Percentiles rank a stretch among this genome's conserved stretches.
Evolutionary conservation across 1,140 invertebrate species (phyloP).

Genomic region (Lepidotrigona ventralis): DNA sequence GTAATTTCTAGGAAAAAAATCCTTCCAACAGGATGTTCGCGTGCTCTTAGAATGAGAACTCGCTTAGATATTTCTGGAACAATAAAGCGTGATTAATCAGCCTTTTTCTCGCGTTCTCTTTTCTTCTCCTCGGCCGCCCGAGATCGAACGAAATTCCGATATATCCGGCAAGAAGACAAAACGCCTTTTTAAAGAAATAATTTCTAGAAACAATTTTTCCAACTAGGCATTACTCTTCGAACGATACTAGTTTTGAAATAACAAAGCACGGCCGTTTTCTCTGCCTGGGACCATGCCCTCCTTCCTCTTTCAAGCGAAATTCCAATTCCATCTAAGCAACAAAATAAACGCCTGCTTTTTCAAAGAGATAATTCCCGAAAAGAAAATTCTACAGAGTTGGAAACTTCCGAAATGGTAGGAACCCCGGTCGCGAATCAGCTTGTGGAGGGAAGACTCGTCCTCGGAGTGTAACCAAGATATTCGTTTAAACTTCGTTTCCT

Average conservation of each 20-base stretch:
- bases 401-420: background rate
- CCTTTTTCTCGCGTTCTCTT: background rate
- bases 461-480: slow-evolving; percentile 10
- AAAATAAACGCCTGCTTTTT: no score
- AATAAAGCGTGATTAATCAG: background rate
- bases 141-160: background rate
- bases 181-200: background rate
- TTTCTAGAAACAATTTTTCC: background rate
- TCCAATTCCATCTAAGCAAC: no score
- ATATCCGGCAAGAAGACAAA: background rate
- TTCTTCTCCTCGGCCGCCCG: no score
- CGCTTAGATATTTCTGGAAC: slow-evolving; percentile 18
- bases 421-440: background rate
- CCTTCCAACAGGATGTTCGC: slow-evolving; percentile 2
- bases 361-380: no score
- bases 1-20: no score
- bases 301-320: no score
- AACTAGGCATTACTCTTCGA: no score
- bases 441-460: background rate
- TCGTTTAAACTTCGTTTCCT: slow-evolving; percentile 37
- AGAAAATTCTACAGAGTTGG: no score
- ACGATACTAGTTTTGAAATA: no score
- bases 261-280: no score
- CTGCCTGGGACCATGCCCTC: no score
- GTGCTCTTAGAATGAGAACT: slow-evolving; percentile 5